phyloP scores from a whole-genome alignment of 2,113 vertebrate genomes.

The Rhabdornis inornatus region DNA sequence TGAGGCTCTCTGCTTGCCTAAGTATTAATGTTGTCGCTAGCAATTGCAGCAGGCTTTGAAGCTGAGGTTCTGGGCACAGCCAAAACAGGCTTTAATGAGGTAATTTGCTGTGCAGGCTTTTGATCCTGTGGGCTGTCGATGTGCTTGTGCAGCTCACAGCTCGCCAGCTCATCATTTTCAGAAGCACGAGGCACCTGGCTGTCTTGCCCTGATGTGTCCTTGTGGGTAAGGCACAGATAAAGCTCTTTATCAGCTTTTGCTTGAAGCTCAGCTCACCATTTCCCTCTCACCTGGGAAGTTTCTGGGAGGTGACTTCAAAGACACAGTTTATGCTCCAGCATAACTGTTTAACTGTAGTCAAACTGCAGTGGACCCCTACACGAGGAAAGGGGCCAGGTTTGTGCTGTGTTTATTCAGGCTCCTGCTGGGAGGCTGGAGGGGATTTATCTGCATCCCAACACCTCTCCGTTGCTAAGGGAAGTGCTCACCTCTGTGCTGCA shows the following conservation, averaged over 20 bases:
- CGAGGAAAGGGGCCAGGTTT: accelerated
- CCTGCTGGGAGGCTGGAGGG: not conserved
- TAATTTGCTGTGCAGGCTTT: slow-evolving; percentile 6
- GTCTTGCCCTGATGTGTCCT: not conserved
- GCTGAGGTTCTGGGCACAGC: not conserved
- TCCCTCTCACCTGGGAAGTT: not conserved
- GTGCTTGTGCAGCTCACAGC: not conserved
- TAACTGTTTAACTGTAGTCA: not conserved
- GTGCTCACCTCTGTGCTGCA: not conserved
- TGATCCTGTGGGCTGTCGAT: not conserved
- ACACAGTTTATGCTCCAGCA: accelerated
- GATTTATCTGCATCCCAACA: not conserved
- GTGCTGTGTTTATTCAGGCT: not conserved
- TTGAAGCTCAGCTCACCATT: not conserved
- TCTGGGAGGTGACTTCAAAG: not conserved
- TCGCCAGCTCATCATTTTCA: not conserved
- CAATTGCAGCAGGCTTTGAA: slow-evolving; percentile 8
- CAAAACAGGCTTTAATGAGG: not conserved
- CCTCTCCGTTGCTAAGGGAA: not conserved
- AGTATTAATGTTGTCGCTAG: not conserved
- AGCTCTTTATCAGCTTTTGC: slow-evolving; percentile 23
- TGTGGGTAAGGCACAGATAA: not conserved
- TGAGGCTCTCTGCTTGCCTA: not conserved
- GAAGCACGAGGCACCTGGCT: not conserved
- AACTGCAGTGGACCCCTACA: not conserved